Percentiles rank a stretch among this genome's conserved stretches.
Conservation (phyloP, 2,888 invertebrate genomes). For the Globia sparganii region DNA sequence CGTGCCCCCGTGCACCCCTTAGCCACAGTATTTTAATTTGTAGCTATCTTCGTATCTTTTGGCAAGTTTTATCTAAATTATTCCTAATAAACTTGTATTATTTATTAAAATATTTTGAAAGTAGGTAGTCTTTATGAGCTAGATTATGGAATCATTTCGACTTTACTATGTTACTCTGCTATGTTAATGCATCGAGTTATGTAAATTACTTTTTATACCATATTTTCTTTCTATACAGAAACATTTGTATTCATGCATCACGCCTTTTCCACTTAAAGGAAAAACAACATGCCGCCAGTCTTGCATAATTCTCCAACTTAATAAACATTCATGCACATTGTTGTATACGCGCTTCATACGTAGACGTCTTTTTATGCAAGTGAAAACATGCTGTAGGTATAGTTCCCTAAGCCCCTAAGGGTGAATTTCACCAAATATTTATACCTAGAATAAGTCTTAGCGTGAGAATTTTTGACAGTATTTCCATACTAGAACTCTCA, state of each 20-base stretch:
- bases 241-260: slow-evolving; percentile 5
- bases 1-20: too few relatives aligned
- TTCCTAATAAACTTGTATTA: too few relatives aligned
- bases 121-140: neutral
- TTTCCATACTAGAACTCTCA: too few relatives aligned
- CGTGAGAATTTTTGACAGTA: too few relatives aligned
- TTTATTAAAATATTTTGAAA: neutral
- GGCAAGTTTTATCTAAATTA: too few relatives aligned
- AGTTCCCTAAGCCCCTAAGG: neutral
- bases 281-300: neutral
- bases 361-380: neutral
- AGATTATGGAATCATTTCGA: neutral
- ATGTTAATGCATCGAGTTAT: neutral
- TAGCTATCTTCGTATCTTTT: too few relatives aligned
- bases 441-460: too few relatives aligned
- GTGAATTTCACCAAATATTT: too few relatives aligned
- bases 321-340: slow-evolving; percentile 23
- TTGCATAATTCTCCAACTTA: slow-evolving; percentile 19
- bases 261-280: neutral
- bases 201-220: neutral
- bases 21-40: too few relatives aligned
- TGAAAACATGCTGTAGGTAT: neutral
- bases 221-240: neutral
- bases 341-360: neutral
- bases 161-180: neutral